Evolutionary conservation across 2,888 invertebrate genomes (phyloP).

Genomic region (Metellina segmentata): DNA sequence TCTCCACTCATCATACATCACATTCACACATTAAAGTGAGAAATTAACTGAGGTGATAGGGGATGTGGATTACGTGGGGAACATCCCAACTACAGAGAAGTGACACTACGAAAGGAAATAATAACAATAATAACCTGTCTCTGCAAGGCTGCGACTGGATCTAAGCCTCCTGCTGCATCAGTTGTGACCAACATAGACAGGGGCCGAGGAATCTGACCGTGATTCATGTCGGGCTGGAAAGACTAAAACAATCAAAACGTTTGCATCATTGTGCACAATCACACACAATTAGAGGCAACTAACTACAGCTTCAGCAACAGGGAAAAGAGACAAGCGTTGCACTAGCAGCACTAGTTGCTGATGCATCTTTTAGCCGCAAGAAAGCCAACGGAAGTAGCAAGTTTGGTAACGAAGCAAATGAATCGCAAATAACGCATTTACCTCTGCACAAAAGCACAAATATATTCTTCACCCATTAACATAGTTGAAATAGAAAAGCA

Average conservation of each 20-base stretch:
- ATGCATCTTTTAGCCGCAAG: background rate
- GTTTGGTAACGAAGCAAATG: background rate
- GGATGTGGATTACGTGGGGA: background rate
- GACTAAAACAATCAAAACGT: slow-evolving; percentile 72
- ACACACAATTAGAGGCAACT: background rate
- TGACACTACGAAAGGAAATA: background rate
- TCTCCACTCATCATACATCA: background rate
- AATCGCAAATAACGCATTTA: background rate
- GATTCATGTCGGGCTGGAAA: slow-evolving; percentile 75
- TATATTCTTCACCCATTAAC: background rate
- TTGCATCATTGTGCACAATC: slow-evolving; percentile 4
- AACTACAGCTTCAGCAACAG: background rate
- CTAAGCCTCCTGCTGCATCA: slow-evolving; percentile 80
- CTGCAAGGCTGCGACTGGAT: slow-evolving; percentile 80
- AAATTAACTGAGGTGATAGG: background rate
- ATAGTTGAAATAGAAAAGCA: background rate
- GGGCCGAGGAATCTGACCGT: slow-evolving; percentile 73
- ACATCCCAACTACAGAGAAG: background rate
- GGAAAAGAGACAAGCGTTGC: background rate
- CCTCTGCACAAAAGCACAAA: background rate
- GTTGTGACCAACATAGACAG: slow-evolving; percentile 74
- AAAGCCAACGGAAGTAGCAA: background rate
- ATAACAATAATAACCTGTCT: slow-evolving; percentile 79
- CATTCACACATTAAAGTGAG: background rate
- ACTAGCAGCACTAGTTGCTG: background rate